Evolutionary conservation across 2,113 vertebrate species (phyloP).

Genomic region (Polyodon spathula): DNA sequence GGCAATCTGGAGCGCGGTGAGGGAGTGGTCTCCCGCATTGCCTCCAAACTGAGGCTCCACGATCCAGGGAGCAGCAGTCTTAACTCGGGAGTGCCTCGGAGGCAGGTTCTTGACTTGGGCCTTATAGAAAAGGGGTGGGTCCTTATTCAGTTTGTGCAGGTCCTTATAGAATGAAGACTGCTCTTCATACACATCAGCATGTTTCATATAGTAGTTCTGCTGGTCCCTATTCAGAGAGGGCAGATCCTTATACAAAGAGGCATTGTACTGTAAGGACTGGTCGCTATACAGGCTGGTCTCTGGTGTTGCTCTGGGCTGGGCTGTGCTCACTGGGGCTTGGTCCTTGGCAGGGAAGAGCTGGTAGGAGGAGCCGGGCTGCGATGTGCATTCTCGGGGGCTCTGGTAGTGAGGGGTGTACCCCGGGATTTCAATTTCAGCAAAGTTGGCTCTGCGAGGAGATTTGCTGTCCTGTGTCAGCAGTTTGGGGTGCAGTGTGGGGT

Average conservation of each 20-base stretch:
- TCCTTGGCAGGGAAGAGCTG: constrained; percentile 58
- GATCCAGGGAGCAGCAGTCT: constrained; percentile 37
- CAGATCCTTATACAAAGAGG: constrained; percentile 27
- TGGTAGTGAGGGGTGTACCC: constrained; percentile 40
- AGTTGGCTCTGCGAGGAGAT: constrained; percentile 50
- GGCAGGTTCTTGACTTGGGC: constrained; percentile 30
- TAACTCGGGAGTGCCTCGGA: constrained; percentile 19
- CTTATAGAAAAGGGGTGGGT: constrained; percentile 22
- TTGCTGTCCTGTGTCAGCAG: constrained; percentile 35
- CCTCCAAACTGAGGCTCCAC: constrained; percentile 26
- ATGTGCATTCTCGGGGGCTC: constrained; percentile 25
- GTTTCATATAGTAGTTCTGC: constrained; percentile 46
- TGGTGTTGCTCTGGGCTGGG: constrained; percentile 8
- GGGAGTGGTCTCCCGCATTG: constrained; percentile 56
- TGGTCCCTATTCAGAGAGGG: constrained; percentile 37
- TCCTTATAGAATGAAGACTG: constrained; percentile 22
- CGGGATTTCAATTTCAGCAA: constrained; percentile 68
- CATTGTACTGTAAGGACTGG: constrained; percentile 29
- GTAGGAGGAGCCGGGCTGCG: constrained; percentile 47
- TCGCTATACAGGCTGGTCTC: constrained; percentile 31
- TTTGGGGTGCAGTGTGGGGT: constrained; percentile 52
- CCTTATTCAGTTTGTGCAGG: constrained; percentile 31
- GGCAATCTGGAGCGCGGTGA: constrained; percentile 57
- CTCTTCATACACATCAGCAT: constrained; percentile 34
- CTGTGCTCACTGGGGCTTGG: constrained; percentile 28